Evolutionary conservation across 1,140 invertebrate species (phyloP).

Genomic region (Gryon sp.): DNA sequence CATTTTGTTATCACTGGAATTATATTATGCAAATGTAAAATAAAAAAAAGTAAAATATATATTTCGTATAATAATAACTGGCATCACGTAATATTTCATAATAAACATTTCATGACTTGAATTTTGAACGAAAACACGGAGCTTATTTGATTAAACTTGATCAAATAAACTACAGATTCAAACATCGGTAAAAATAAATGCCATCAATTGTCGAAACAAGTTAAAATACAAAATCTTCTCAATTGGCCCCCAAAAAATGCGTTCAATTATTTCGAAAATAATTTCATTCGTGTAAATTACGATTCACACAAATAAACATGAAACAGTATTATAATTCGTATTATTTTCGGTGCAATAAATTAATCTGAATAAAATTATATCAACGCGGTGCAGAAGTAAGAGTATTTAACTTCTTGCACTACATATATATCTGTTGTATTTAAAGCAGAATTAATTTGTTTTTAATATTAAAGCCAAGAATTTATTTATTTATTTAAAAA

Average conservation of each 20-base stretch:
- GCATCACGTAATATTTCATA: too few species aligned
- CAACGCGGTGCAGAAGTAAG: not conserved
- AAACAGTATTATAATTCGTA: not conserved
- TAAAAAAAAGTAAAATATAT: constrained; percentile 9
- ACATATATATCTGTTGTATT: too few species aligned
- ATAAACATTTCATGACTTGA: constrained; percentile 20
- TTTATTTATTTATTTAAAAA: too few species aligned
- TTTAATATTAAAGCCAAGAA: too few species aligned
- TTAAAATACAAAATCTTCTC: too few species aligned
- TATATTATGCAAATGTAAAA: too few species aligned
- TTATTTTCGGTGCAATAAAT: constrained; percentile 20
- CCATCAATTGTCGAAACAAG: constrained; percentile 12
- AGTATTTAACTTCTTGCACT: constrained; percentile 17
- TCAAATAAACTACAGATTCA: constrained; percentile 32
- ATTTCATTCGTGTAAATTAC: too few species aligned
- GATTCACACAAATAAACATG: constrained; percentile 12
- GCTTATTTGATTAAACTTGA: too few species aligned
- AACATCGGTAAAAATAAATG: constrained; percentile 34
- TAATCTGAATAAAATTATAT: constrained; percentile 39
- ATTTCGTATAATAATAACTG: too few species aligned
- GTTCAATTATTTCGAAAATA: constrained; percentile 3
- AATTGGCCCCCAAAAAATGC: constrained; percentile 5
- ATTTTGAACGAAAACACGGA: too few species aligned
- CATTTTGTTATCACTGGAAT: constrained; percentile 36
- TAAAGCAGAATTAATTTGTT: not conserved